phyloP scores from a whole-genome alignment of 2,888 invertebrate genomes.

The Asteroscopus sphinx region DNA sequence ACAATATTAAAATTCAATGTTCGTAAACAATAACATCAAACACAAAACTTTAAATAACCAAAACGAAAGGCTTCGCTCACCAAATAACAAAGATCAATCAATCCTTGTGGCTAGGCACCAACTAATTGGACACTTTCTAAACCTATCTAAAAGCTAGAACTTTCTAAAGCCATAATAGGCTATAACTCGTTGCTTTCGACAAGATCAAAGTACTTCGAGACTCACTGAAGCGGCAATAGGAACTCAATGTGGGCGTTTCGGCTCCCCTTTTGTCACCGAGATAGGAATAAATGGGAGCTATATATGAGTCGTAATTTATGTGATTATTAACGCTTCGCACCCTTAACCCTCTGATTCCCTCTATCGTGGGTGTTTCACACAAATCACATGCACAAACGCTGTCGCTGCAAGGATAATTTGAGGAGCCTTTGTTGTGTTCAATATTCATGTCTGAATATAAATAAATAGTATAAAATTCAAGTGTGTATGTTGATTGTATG shows the following conservation, averaged over 20 bases:
- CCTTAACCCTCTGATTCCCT: conserved; percentile 3
- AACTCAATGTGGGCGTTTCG: conserved; percentile 5
- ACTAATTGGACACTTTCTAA: neutral
- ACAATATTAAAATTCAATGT: too few relatives aligned
- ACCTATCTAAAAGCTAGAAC: neutral
- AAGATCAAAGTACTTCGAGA: conserved; percentile 9
- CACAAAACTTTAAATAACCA: too few relatives aligned
- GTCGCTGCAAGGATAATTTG: conserved; percentile 7
- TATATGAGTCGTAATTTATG: conserved; percentile 13
- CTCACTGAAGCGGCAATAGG: conserved; percentile 4
- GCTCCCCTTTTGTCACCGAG: conserved; percentile 9
- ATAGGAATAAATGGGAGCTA: conserved; percentile 2
- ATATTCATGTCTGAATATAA: too few relatives aligned
- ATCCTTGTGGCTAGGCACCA: neutral
- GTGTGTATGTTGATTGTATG: too few relatives aligned
- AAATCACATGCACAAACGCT: conserved; percentile 8
- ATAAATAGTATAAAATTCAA: too few relatives aligned
- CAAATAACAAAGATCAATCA: neutral
- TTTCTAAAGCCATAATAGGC: neutral
- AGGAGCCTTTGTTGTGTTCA: conserved; percentile 4
- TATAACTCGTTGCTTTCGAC: conserved; percentile 9
- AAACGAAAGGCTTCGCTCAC: neutral
- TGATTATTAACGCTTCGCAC: conserved; percentile 11
- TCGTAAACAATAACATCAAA: too few relatives aligned
- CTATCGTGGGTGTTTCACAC: conserved; percentile 5